phyloP scores from a whole-genome alignment of 1,140 invertebrate species.

The Pseudomyrmex gracilis region DNA sequence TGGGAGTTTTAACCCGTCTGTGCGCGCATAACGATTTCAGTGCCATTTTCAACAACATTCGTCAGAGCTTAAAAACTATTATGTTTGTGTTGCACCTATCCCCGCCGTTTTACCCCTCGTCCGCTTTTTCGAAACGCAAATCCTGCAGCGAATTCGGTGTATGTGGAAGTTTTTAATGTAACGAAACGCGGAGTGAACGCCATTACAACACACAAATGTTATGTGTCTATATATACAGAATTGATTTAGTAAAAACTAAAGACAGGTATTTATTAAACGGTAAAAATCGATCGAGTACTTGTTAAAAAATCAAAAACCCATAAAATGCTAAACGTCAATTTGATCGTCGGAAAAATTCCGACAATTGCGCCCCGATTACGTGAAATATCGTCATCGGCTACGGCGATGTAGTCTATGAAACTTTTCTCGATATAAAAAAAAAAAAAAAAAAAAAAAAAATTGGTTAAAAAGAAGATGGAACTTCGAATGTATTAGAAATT shows the following conservation, averaged over 20 bases:
- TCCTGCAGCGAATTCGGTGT: slow-evolving; percentile 42
- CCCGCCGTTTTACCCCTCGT: neutral
- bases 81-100: slow-evolving; percentile 13
- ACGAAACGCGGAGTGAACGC: neutral
- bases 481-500: too few relatives aligned
- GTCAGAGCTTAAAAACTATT: slow-evolving; percentile 52
- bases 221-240: neutral
- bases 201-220: slow-evolving; percentile 9
- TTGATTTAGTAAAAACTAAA: neutral
- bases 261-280: neutral
- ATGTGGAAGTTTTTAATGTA: slow-evolving; percentile 37
- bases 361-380: neutral
- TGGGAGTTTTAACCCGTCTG: slow-evolving; percentile 42
- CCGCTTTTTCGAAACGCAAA: slow-evolving; percentile 45
- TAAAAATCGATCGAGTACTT: too few relatives aligned
- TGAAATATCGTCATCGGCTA: neutral
- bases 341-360: neutral
- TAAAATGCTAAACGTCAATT: neutral
- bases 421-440: neutral
- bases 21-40: slow-evolving; percentile 52
- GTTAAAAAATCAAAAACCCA: too few relatives aligned
- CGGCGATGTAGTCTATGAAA: neutral
- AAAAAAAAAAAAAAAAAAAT: neutral
- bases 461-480: too few relatives aligned
- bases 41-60: slow-evolving; percentile 59